Evolutionary conservation across 2,113 vertebrate genomes (phyloP).

Genomic region (Brienomyrus longianalis): DNA sequence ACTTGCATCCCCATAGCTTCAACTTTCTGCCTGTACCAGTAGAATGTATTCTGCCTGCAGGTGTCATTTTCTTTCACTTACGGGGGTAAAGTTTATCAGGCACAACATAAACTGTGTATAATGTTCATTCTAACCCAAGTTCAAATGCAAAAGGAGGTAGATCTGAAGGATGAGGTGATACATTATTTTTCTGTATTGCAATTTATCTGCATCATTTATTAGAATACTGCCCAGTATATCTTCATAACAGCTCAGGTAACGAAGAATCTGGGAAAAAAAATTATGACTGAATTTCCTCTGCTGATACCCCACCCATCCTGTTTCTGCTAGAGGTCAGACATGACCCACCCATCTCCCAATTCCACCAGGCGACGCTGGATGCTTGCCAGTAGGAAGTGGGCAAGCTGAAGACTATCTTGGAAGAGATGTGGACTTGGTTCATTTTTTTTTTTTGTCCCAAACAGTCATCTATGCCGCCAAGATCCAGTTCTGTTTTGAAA

Average conservation of each 20-base stretch:
- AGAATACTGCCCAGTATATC: neutral
- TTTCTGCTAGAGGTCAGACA: neutral
- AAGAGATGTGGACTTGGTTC: neutral
- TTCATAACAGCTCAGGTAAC: neutral
- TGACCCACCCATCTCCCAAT: neutral
- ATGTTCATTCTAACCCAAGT: neutral
- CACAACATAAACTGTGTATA: neutral
- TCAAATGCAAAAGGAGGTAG: neutral
- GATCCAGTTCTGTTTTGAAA: neutral
- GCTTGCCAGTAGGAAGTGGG: neutral
- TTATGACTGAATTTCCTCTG: neutral
- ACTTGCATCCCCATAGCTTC: conserved; percentile 3
- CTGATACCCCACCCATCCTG: neutral
- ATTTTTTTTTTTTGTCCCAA: neutral
- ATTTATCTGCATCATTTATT: neutral
- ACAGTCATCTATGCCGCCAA: neutral
- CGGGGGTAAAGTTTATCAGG: neutral
- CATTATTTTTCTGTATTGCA: neutral
- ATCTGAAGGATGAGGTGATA: neutral
- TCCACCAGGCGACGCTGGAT: neutral
- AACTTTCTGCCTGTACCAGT: neutral
- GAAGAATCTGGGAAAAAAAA: neutral
- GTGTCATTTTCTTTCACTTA: conserved; percentile 16
- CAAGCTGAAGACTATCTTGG: neutral
- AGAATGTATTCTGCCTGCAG: neutral